Evolutionary conservation across 1,140 invertebrate genomes (phyloP), one percentile per base, ranked within the genome.

Genomic region (Cryptotermes secundus): DNA sequence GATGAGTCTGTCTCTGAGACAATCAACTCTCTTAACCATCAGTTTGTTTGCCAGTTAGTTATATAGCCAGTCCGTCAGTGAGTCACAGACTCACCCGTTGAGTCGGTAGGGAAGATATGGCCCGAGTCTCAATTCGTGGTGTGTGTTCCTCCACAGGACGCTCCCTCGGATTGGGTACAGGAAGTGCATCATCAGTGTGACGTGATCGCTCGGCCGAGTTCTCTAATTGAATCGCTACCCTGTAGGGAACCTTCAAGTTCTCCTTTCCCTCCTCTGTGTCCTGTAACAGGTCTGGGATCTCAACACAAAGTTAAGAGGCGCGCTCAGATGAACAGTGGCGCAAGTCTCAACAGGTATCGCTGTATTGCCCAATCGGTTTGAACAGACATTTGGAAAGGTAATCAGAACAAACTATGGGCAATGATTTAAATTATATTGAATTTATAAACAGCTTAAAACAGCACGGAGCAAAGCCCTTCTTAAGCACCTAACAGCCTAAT

Each of bases 111-210:
- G 59, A 31, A n/a, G n/a, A n/a, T n/a, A n/a, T n/a, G 4, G 38
- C 38, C 4, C 4, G 38, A 38, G 45, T 72, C n/a, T 31, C 59
- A 72, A 72, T 72, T 72, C 3, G 7, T 26, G 53, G 53, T 59
- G 59, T 72, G 59, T 81, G n/a, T 35, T 81, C 80, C 80, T 31
- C 10, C 79, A 35, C 34, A 79, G 6, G 24, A 16, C 34, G 16
- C 34, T 34, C 59, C 59, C 59, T n/a, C 59, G 59, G 0, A 26
- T 81, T n/a, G 80, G 26, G 4, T 34, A 45, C 35, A 7, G 80
- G 80, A 81, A 81, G 80, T 81, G 80, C 80, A 45, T 81, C 80
- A 81, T 81, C 80, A 81, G 35, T 81, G 80, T 81, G 80, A 81
- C 80, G 80, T 81, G 80, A 81, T 81, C 80, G 80, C 34, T 81